Conservation (phyloP, 1,140 invertebrate species). For the Linepithema humile region DNA sequence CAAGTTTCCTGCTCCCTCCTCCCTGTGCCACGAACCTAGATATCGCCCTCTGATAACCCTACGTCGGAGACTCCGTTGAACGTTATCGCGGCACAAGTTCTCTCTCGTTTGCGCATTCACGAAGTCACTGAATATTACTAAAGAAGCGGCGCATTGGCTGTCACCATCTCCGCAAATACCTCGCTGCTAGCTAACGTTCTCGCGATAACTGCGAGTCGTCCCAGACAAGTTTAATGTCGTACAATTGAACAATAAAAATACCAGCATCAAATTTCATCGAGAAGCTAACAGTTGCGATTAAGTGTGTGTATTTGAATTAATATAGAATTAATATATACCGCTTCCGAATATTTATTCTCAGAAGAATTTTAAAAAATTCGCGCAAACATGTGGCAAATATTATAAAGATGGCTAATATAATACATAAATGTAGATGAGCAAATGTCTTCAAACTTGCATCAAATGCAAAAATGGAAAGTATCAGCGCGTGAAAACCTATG, state of each 20-base stretch:
- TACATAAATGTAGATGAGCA: not conserved
- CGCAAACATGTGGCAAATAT: not conserved
- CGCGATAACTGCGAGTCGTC: not conserved
- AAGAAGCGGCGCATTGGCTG: not conserved
- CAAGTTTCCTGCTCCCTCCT: conserved; percentile 5
- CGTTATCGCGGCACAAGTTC: conserved; percentile 24
- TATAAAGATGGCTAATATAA: not conserved
- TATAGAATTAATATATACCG: not conserved
- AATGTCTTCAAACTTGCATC: not conserved
- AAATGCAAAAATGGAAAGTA: not conserved
- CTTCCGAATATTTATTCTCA: not conserved
- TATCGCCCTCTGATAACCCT: conserved; percentile 30
- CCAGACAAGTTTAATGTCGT: not conserved
- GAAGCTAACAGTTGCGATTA: not conserved
- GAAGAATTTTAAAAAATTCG: not conserved
- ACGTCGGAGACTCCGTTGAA: conserved; percentile 6
- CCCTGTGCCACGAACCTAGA: not conserved
- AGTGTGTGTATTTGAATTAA: not conserved
- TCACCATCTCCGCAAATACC: not conserved
- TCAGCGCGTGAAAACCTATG: not conserved
- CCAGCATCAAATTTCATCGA: not conserved
- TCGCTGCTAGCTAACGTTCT: not conserved
- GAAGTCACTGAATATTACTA: not conserved
- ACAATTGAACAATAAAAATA: not conserved
- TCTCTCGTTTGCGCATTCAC: not conserved